These are phyloP conservation scores for Pleuronectes platessa DNA, from an alignment of 2,113 vertebrate genomes.

Conservation along the genomic window DNA sequence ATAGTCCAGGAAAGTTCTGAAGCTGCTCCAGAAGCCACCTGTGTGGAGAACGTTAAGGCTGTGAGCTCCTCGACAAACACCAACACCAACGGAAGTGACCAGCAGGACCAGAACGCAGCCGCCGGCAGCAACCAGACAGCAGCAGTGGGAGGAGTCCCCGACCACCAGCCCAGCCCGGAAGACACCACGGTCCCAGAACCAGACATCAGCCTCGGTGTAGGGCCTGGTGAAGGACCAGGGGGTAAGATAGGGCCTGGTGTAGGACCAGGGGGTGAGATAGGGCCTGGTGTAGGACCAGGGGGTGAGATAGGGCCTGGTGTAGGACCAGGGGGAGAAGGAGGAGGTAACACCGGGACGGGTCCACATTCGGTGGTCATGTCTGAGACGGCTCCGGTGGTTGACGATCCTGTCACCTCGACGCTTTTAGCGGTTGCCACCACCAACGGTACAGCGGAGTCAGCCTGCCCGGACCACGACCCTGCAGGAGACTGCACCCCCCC, in stretches of 20 bases:
- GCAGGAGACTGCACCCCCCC: slow-evolving; percentile 23
- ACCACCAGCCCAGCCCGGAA: background rate
- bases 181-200: background rate
- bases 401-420: slow-evolving; percentile 5
- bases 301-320: background rate
- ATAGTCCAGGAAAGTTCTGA: slow-evolving; percentile 42
- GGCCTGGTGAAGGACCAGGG: background rate
- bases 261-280: background rate
- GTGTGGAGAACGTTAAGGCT: slow-evolving; percentile 46
- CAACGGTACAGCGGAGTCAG: slow-evolving; percentile 79
- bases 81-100: slow-evolving; percentile 1
- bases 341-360: slow-evolving; percentile 13
- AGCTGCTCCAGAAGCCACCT: slow-evolving; percentile 3
- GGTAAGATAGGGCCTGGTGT: background rate
- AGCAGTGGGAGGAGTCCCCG: background rate
- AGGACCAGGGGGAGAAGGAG: background rate
- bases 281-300: background rate
- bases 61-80: slow-evolving; percentile 7
- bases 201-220: slow-evolving; percentile 11
- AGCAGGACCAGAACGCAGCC: slow-evolving; percentile 19
- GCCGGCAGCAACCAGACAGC: slow-evolving; percentile 21
- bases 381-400: slow-evolving; percentile 25
- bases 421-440: slow-evolving; percentile 39
- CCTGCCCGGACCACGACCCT: slow-evolving; percentile 78
- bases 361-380: slow-evolving; percentile 2